Percentiles rank a stretch among this genome's conserved stretches.
Evolutionary conservation across 1,140 invertebrate genomes (phyloP).

Genomic region (Drepana arcuata): DNA sequence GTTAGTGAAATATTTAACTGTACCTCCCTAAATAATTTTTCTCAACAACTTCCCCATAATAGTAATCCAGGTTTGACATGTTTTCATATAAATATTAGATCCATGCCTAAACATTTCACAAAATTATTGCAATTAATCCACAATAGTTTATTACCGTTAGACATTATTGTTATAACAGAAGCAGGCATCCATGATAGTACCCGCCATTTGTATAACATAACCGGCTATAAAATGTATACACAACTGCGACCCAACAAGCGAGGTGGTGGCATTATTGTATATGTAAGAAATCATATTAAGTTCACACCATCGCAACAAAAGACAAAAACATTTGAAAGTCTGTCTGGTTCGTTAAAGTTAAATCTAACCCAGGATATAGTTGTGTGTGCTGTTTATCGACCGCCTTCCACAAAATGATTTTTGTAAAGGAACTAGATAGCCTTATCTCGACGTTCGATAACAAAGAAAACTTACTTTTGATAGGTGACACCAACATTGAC

Average conservation of each 20-base stretch:
- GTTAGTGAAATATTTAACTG: conserved; percentile 19
- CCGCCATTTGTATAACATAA: conserved; percentile 16
- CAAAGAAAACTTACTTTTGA: conserved; percentile 17
- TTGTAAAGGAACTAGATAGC: conserved; percentile 21
- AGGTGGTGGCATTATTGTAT: conserved; percentile 27
- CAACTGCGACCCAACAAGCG: conserved; percentile 15
- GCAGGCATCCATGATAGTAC: conserved; percentile 18
- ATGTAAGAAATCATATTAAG: conserved; percentile 20
- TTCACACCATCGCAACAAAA: conserved; percentile 10
- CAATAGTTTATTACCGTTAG: conserved; percentile 13
- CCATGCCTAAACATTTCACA: conserved; percentile 18
- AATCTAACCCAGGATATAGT: conserved; percentile 3
- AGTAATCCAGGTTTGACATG: conserved; percentile 10
- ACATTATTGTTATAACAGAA: conserved; percentile 26
- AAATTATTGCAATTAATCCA: conserved; percentile 18
- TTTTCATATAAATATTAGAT: conserved; percentile 21
- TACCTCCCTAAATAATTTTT: conserved; percentile 11
- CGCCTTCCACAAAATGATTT: conserved; percentile 16
- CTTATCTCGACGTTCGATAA: conserved; percentile 8
- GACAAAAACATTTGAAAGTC: conserved; percentile 14
- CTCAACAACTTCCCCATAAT: conserved; percentile 12
- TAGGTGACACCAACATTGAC: conserved; percentile 25
- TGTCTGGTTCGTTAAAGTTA: conserved; percentile 13
- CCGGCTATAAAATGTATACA: conserved; percentile 24
- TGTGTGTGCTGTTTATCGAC: conserved; percentile 26